Evolutionary conservation across 37 sponge, comb jelly and placozoan species (phyloP), one percentile per base, ranked within the genome.

Genomic region (Petrosia ficiformis): DNA sequence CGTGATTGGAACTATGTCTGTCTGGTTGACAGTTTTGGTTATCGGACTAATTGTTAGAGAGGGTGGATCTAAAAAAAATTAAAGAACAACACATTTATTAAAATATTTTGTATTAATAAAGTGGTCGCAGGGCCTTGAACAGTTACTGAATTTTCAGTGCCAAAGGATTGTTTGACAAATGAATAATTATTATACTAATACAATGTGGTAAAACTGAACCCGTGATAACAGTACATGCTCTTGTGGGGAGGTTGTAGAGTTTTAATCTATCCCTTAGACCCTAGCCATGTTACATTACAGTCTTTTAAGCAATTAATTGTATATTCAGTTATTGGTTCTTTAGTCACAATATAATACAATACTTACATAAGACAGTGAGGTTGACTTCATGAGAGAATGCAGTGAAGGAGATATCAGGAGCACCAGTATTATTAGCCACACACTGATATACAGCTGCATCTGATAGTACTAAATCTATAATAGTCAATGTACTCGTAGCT

Each of bases 401-500:
- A n/a, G 63, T 61, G 26, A 61, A 61, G 28, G 5, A 6, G n/a
- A n/a, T n/a, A 61, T 29, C 63, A 8, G 26, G 63, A n/a, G 63
- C 63, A 26, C 63, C 63, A 61, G 63, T 61, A n/a, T 61, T 61
- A 61, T 61, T 61, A 61, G 28, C 63, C 22, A 61, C 26, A 61
- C 63, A 61, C 14, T 61, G 63, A n/a, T 61, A 61, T 29, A 26
- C 28, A n/a, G 25, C 63, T 8, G 63, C 63, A 61, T 61, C 28
- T 26, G 11, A 24, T 29, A 61, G 63, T 8, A 29, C n/a, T 29
- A 61, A n/a, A n/a, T 61, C 28, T 5, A n/a, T 22, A n/a, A 61
- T 11, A 26, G 63, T n/a, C 5, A 61, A 5, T 5, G n/a, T 22
- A n/a, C 63, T 61, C 5, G 26, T 22, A 6, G 28, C 14, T 61